Evolutionary conservation across 2,797 vertebrate species (phyloP).

Genomic region (Trematomus bernacchii): DNA sequence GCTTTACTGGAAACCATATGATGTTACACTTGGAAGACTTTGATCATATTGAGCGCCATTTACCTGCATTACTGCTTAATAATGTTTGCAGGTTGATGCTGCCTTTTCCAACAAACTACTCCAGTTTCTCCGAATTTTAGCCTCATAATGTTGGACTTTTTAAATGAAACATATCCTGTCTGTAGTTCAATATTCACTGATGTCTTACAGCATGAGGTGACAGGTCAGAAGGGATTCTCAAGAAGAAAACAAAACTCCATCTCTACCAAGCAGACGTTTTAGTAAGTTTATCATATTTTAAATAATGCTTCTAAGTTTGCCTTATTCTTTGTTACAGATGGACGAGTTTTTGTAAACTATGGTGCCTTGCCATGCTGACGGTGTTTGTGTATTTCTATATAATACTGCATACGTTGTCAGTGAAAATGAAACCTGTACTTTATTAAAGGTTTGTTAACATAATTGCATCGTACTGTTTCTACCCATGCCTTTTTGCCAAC

Average conservation of each 20-base stretch:
- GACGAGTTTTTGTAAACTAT: slow-evolving; percentile 26
- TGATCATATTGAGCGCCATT: slow-evolving; percentile 6
- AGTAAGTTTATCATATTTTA: slow-evolving; percentile 3
- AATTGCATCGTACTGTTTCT: not conserved
- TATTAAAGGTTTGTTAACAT: slow-evolving; percentile 44
- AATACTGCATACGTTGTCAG: slow-evolving; percentile 15
- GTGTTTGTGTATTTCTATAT: slow-evolving; percentile 42
- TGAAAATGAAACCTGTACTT: slow-evolving; percentile 24
- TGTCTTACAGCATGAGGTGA: slow-evolving; percentile 2
- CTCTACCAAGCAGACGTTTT: not conserved
- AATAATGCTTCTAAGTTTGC: slow-evolving; percentile 17
- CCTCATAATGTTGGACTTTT: slow-evolving; percentile 17
- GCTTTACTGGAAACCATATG: not conserved
- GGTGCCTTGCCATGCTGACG: slow-evolving; percentile 45
- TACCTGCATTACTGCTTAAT: slow-evolving; percentile 1
- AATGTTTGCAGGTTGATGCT: slow-evolving; percentile 17
- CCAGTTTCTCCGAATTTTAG: not conserved
- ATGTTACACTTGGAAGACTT: not conserved
- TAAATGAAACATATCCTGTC: slow-evolving; percentile 28
- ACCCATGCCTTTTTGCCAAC: not conserved
- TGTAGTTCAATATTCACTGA: not conserved
- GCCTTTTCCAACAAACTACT: not conserved
- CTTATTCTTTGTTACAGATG: slow-evolving; percentile 21
- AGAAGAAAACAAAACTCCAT: slow-evolving; percentile 12
- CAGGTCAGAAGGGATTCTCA: not conserved